Conservation (phyloP, 1,140 invertebrate genomes). For the Drosophila busckii region DNA sequence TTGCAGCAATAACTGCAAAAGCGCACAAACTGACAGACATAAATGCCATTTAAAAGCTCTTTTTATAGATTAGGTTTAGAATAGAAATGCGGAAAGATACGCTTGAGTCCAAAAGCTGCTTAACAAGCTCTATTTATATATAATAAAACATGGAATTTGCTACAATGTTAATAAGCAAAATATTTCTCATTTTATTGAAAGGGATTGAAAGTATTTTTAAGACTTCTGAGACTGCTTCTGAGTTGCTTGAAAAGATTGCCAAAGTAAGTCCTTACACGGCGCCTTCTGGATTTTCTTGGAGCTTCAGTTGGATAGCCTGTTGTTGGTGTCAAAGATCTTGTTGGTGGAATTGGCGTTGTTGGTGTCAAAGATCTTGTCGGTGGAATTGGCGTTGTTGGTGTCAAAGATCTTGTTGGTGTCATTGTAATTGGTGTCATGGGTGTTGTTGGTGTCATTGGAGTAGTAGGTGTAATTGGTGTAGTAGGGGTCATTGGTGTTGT, state of each 20-base stretch:
- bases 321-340: background rate
- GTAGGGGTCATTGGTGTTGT: background rate
- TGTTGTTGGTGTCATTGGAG: conserved; percentile 14
- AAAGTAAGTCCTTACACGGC: background rate
- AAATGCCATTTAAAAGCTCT: background rate
- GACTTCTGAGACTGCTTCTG: background rate
- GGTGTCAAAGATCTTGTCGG: background rate
- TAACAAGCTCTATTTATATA: conserved; percentile 1
- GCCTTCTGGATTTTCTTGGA: background rate
- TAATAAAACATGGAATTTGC: background rate
- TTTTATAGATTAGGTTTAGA: too few species aligned
- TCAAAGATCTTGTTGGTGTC: too few species aligned
- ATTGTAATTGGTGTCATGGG: too few species aligned
- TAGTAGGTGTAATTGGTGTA: background rate
- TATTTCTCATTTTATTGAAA: too few species aligned
- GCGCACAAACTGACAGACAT: background rate
- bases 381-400: too few species aligned
- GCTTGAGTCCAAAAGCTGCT: too few species aligned
- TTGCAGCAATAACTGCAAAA: too few species aligned
- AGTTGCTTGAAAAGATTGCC: background rate
- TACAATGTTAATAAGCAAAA: too few species aligned
- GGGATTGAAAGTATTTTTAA: conserved; percentile 2
- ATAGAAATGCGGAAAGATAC: too few species aligned
- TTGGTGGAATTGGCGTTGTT: background rate
- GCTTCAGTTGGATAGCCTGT: background rate